Evolutionary conservation across 2,797 vertebrate genomes (phyloP).

Genomic region (Mustela erminea): DNA sequence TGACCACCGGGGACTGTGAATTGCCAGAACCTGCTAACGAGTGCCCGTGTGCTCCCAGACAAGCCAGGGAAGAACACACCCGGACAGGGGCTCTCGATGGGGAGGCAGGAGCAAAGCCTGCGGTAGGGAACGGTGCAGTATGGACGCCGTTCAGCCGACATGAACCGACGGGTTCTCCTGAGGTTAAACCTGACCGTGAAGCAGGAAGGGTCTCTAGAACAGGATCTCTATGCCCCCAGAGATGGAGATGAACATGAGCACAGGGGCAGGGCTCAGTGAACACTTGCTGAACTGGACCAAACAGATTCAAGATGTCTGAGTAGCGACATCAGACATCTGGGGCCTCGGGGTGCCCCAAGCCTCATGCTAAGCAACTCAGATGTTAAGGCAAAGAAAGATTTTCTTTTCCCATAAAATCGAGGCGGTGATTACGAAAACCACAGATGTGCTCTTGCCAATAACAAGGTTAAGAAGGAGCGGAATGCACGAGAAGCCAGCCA

Average conservation of each 20-base stretch:
- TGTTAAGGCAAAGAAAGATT: neutral
- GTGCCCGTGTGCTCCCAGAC: neutral
- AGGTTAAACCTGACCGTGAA: neutral
- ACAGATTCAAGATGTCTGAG: neutral
- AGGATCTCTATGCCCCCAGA: neutral
- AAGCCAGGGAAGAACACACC: accelerated
- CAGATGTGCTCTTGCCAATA: neutral
- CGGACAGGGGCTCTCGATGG: neutral
- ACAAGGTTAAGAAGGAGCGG: neutral
- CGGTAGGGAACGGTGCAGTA: neutral
- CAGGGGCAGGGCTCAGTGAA: neutral
- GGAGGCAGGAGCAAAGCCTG: neutral
- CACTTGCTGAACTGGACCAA: neutral
- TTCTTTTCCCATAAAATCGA: neutral
- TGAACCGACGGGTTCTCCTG: neutral
- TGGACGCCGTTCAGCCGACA: accelerated
- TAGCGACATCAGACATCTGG: neutral
- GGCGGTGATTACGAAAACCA: neutral
- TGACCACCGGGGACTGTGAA: neutral
- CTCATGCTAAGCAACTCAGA: neutral
- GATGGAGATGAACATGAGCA: neutral
- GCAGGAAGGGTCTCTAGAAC: neutral
- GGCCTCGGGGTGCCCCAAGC: neutral
- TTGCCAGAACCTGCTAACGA: neutral
- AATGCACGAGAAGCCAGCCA: neutral